A percentile compares a stretch with the other conserved stretches of the same genome.
These are phyloP conservation scores for Volucella bombylans DNA, from an alignment of 2,888 invertebrate species.

Conservation along the genomic window DNA sequence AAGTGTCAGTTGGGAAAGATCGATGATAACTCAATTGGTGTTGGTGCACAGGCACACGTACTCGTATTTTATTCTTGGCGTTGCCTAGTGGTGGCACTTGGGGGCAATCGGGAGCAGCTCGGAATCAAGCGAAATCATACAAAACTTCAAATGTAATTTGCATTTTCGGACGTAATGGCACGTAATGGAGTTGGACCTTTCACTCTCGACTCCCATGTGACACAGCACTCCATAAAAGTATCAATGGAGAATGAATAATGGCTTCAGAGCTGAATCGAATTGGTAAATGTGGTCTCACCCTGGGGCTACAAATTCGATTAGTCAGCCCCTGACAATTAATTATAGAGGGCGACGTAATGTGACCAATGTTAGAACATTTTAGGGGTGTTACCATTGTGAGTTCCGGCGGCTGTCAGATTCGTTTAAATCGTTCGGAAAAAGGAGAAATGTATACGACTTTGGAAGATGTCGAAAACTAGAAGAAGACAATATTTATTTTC, in stretches of 20 bases:
- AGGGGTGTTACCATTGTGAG: not conserved
- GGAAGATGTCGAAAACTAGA: too few species aligned
- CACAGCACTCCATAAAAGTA: not conserved
- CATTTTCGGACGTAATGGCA: constrained; percentile 29
- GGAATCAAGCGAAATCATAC: not conserved
- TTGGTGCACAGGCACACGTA: not conserved
- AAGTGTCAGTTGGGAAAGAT: constrained; percentile 34
- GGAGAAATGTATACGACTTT: not conserved
- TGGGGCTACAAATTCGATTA: not conserved
- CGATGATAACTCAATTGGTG: constrained; percentile 44
- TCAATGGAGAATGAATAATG: constrained; percentile 27
- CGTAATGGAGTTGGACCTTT: constrained; percentile 32
- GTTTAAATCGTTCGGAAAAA: not conserved
- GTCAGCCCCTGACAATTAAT: constrained; percentile 27
- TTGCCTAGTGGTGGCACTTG: not conserved
- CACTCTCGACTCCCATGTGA: constrained; percentile 12
- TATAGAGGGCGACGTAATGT: constrained; percentile 2
- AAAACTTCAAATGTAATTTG: constrained; percentile 35
- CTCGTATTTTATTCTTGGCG: not conserved
- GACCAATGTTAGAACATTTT: constrained; percentile 7
- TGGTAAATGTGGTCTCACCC: not conserved
- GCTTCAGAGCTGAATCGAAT: not conserved
- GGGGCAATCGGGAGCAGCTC: not conserved
- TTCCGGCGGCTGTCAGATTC: constrained; percentile 19
- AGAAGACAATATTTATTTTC: too few species aligned